Percentiles rank a stretch among this genome's conserved stretches.
Conservation (phyloP, 2,888 invertebrate species). For the Octonoba sinensis region DNA sequence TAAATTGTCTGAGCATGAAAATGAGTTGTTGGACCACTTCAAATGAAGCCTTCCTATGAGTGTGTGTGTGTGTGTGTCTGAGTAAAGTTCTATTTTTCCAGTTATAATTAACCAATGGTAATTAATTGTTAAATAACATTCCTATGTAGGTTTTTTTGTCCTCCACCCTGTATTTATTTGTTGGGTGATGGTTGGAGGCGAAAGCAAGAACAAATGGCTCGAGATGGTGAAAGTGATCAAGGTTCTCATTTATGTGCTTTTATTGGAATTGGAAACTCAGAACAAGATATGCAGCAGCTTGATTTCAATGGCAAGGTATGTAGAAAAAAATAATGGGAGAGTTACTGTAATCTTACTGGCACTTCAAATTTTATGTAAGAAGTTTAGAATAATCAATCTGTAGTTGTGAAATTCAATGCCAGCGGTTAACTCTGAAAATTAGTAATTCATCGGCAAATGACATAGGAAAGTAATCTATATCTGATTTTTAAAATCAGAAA, state of each 20-base stretch:
- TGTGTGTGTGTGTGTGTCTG: no score
- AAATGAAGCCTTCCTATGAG: no score
- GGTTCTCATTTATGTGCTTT: slow-evolving; percentile 97
- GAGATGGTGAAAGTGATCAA: slow-evolving; percentile 84
- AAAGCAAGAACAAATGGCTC: slow-evolving; percentile 89
- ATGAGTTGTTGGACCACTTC: no score
- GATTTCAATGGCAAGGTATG: slow-evolving; percentile 92
- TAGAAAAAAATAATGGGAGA: background rate
- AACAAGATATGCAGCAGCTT: slow-evolving; percentile 98
- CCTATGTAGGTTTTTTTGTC: slow-evolving; percentile 87
- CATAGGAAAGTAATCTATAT: background rate
- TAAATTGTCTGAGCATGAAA: no score
- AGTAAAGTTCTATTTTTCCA: no score
- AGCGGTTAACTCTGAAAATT: background rate
- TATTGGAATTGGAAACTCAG: slow-evolving; percentile 98
- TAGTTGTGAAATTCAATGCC: no score
- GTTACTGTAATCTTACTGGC: background rate
- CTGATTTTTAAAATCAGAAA: background rate
- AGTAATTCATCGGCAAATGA: no score
- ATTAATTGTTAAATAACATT: no score
- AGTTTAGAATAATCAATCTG: no score
- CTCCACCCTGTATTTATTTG: slow-evolving; percentile 98
- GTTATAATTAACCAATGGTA: no score
- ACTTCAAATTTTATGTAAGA: no score
- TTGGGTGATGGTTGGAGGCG: slow-evolving; percentile 98